Evolutionary conservation across 2,113 vertebrate genomes (phyloP).

Genomic region (Gavialis gangeticus): DNA sequence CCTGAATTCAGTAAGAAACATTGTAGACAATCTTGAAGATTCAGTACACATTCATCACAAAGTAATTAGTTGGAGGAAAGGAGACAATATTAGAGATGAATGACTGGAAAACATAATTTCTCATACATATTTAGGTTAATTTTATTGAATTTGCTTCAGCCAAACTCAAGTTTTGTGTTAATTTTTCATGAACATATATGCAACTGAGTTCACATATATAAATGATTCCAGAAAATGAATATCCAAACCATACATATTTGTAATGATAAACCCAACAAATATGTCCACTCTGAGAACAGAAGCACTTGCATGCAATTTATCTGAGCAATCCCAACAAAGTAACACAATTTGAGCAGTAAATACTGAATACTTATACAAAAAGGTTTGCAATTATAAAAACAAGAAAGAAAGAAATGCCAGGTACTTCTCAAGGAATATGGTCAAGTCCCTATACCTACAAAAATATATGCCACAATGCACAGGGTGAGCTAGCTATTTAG

Average conservation of each 20-base stretch:
- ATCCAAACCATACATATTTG: background rate
- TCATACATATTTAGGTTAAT: background rate
- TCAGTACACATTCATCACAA: rapidly evolving
- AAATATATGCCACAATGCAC: background rate
- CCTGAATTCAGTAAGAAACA: background rate
- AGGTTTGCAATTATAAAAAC: background rate
- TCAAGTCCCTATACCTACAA: rapidly evolving
- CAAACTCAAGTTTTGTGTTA: background rate
- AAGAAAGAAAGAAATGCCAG: background rate
- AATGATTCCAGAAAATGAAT: background rate
- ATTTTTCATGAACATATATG: background rate
- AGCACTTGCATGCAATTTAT: background rate
- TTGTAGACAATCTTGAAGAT: background rate
- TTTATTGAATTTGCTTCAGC: background rate
- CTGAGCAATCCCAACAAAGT: background rate
- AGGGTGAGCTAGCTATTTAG: background rate
- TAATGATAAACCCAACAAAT: background rate
- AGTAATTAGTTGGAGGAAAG: background rate
- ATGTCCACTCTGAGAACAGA: background rate
- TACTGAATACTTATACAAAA: background rate
- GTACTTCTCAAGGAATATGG: background rate
- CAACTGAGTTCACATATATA: background rate
- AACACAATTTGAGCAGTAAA: background rate
- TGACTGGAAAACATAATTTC: background rate
- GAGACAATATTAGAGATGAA: background rate